Evolutionary conservation across 2,797 vertebrate genomes (phyloP), one percentile per base, ranked within the genome.

Genomic region (Choloepus didactylus): DNA sequence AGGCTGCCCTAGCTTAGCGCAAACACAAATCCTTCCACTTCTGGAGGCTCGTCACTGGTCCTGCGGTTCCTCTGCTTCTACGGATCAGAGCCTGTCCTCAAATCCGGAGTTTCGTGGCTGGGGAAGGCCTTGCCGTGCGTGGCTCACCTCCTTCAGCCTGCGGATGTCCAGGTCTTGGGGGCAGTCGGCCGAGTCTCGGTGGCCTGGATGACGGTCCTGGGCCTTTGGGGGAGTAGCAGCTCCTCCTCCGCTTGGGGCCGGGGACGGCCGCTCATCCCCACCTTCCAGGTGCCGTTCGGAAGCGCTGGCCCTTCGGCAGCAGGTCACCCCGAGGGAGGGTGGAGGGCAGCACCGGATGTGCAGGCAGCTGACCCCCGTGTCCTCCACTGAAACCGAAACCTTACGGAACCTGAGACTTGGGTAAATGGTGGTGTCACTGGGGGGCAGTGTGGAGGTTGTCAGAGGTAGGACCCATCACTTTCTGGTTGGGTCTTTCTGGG

Each of bases 381-480:
- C 46, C n/a, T 66, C 29, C 51, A 16, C 81, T 49, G 62, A 18
- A 3, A 15, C 19, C 2, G 35, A 56, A 41, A 76, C 9, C 7
- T 66, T 10, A 46, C 59, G 35, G 44, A 18, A 16, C 38, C 8
- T 31, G 15, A 2, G 0, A 44, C 29, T 44, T 82, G 27, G 56
- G 49, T 1, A 72, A 46, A 19, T 10, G 49, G 29, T 0, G 1
- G 1, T 64, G 38, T 59, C 23, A 0, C 0, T 60, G 38, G 56
- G 12, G 49, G 38, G 66, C 35, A 44, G 19, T 7, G 5, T 3
- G 15, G 69, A 16, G 14, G 9, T 60, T 54, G 56, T 83, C 44
- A 44, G 6, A 25, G 60, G 38, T 73, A 7, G 25, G 41, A 46
- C 25, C 41, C 2, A 23, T 59, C 41, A 23, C 38, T 76, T 46